phyloP scores from a whole-genome alignment of 1,140 invertebrate genomes.

The Drosophila chauvacae region DNA sequence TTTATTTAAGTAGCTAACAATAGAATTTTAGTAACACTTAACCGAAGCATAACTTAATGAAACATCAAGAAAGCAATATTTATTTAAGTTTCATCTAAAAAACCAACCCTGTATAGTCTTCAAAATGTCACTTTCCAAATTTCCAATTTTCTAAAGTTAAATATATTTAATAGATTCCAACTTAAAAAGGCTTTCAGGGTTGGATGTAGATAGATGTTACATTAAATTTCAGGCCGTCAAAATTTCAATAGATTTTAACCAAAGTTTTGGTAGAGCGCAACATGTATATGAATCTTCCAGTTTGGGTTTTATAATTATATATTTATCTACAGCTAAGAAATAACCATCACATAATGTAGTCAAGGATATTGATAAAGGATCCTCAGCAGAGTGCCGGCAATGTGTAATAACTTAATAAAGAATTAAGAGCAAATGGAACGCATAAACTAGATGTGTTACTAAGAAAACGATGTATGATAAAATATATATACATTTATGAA shows the following conservation, averaged over 20 bases:
- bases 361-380: slow-evolving; percentile 23
- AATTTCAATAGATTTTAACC: slow-evolving; percentile 39
- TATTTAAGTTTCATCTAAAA: slow-evolving; percentile 23
- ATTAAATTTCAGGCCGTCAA: slow-evolving; percentile 29
- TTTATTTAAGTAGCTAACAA: slow-evolving; percentile 49
- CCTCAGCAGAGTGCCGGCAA: slow-evolving; percentile 73
- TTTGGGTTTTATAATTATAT: slow-evolving; percentile 38
- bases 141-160: background rate
- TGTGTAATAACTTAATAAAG: slow-evolving; percentile 72
- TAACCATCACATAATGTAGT: slow-evolving; percentile 50
- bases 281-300: slow-evolving; percentile 70
- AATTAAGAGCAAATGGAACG: slow-evolving; percentile 56
- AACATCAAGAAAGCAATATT: slow-evolving; percentile 43
- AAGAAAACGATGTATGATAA: slow-evolving; percentile 49
- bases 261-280: slow-evolving; percentile 33
- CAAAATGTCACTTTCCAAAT: background rate
- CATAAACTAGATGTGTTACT: slow-evolving; percentile 61
- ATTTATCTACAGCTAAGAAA: slow-evolving; percentile 23
- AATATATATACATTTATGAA: slow-evolving; percentile 41
- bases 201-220: slow-evolving; percentile 41
- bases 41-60: slow-evolving; percentile 22
- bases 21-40: slow-evolving; percentile 39
- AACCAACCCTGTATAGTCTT: background rate
- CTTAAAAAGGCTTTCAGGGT: slow-evolving; percentile 8
- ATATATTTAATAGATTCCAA: background rate